Evolutionary conservation across 2,888 invertebrate genomes (phyloP), one percentile per base, ranked within the genome.

Genomic region (Hirtodrosophila trivittata): DNA sequence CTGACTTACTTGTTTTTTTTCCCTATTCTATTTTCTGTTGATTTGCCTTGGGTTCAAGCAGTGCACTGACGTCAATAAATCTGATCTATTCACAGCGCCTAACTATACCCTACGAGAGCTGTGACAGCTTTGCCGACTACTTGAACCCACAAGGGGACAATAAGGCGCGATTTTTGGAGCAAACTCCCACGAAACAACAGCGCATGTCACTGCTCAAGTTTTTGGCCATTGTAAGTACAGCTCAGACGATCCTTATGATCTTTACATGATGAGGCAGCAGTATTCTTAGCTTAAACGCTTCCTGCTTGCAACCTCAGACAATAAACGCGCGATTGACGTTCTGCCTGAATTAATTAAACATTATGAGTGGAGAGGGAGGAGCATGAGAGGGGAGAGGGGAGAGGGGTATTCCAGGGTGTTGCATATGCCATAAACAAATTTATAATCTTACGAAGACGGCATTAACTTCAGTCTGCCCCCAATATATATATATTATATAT

Each of bases 211-310:
- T 91, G 75, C 92, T 95, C 76, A 95, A 95, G 91, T 95, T 95
- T 90, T 91, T 96, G 90, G 95, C 95, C 86, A 94, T 95, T 92
- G 95, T 95, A 93, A 95, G 95, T 94, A 91, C 78, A n/a, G n/a
- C 59, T 45, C 25, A 6, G 25, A 6, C 25, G 6, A n/a, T n/a
- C n/a, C n/a, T n/a, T n/a, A n/a, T n/a, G n/a, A 18, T 33, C 28
- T 35, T 62, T 33, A 39, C 51, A 43, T 21, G 67, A 63, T 56
- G 47, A 67, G 47, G 42, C n/a, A 21, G 50, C 58, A 38, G 45
- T 59, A 41, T 50, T 66, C 49, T 60, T 56, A 56, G 16, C 33
- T 18, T 42, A 39, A 62, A 41, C 43, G 58, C 71, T 80, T 80
- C 78, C 78, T 80, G 80, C 21, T 64, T 69, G 47, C 12, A 64